Evolutionary conservation across 2,888 invertebrate genomes (phyloP), one percentile per base, ranked within the genome.

Genomic region (Ceraclea dissimilis): DNA sequence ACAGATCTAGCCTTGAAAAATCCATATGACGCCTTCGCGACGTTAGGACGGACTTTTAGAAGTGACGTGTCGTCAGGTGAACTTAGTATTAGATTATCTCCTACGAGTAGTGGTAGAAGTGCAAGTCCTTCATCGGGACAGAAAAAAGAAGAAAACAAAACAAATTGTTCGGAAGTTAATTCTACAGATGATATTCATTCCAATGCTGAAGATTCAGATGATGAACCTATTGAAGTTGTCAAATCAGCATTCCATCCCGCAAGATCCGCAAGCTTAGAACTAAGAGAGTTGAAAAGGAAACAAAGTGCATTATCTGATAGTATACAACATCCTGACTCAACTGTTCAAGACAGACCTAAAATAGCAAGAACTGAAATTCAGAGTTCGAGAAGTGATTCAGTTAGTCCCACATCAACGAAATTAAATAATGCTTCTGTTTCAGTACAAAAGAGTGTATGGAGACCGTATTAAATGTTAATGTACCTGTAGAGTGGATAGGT

Each of bases 221-320:
- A 86, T 58, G 86, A 86, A 66, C 83, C 83, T 56, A 86, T 86
- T 64, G 87, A 86, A 66, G 87, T 87, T 20, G 87, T 87, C 0
- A 85, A 84, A 65, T 87, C 87, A 0, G 87, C 87, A 2, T 88
- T 86, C 70, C 83, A 84, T 50, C 85, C 86, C 19, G 83, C 84
- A 52, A 74, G 79, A 61, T 80, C 82, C 0, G 81, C 81, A 58
- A 82, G 77, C 63, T 72, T 80, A 2, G 73, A 80, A 62, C 66
- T 81, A 26, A 80, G 80, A 63, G 78, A 77, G 66, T 73, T 77
- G 71, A 56, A 61, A 60, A 60, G 58, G 54, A 75, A 74, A 66
- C 71, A 74, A 63, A 56, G 39, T 21, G 59, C 60, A 31, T 73
- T 74, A 2, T 22, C 51, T 59, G 46, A 55, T 60, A 70, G 71